A percentile compares a stretch with the other conserved stretches of the same genome.
Evolutionary conservation across 1,140 invertebrate species (phyloP).

Genomic region (Babylonia areolata): DNA sequence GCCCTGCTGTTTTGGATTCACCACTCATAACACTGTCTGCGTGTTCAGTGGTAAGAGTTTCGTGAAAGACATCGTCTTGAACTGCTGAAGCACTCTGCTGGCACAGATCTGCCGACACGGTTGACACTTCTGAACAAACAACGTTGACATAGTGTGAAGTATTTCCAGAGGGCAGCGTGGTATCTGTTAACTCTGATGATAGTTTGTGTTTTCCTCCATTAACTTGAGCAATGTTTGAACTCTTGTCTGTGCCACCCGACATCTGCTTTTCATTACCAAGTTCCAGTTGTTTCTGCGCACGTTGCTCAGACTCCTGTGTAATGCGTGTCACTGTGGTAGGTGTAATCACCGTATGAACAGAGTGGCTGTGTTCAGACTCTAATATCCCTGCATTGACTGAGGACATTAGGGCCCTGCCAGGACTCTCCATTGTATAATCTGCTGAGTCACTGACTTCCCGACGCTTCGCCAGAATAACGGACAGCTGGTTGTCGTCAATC

Average conservation of each 20-base stretch:
- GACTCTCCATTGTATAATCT: neutral
- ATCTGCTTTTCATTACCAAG: no score
- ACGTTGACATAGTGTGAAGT: neutral
- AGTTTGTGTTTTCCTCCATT: neutral
- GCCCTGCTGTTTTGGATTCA: neutral
- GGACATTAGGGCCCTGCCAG: no score
- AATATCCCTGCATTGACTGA: neutral
- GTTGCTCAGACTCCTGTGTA: neutral
- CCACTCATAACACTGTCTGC: neutral
- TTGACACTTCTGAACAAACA: neutral
- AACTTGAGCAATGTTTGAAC: no score
- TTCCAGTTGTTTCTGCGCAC: neutral
- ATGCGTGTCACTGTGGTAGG: neutral
- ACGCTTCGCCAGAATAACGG: constrained; percentile 22
- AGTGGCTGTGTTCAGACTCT: neutral
- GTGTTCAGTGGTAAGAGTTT: neutral
- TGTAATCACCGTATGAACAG: neutral
- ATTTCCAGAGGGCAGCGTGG: neutral
- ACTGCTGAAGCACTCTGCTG: neutral
- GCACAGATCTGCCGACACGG: neutral
- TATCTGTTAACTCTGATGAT: neutral
- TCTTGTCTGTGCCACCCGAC: neutral
- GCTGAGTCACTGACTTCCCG: neutral
- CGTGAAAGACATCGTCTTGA: neutral
- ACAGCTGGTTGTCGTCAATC: constrained; percentile 27